Evolutionary conservation across 2,797 vertebrate genomes (phyloP).

Genomic region (Myioborus miniatus): DNA sequence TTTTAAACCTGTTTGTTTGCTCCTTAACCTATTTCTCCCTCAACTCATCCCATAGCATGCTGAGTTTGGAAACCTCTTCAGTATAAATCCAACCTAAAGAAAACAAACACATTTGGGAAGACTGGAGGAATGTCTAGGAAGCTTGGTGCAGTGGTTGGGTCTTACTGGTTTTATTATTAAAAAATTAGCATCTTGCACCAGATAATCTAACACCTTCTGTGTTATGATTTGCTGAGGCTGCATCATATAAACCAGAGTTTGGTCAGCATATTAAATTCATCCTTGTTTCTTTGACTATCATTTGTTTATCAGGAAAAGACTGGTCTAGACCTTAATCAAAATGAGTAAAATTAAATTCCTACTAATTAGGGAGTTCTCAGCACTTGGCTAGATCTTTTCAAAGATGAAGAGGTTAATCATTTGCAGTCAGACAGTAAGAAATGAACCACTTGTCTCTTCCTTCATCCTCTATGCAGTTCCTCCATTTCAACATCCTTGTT

Average conservation of each 20-base stretch:
- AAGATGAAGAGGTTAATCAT: constrained; percentile 66
- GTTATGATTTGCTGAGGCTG: background rate
- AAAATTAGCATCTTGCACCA: background rate
- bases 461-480: constrained; percentile 47
- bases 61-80: background rate
- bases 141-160: background rate
- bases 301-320: constrained; percentile 49
- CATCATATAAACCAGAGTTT: background rate
- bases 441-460: constrained; percentile 64
- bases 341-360: constrained; percentile 49
- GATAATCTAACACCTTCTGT: background rate
- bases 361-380: constrained; percentile 42
- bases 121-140: background rate
- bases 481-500: constrained; percentile 64
- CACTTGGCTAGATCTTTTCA: constrained; percentile 64
- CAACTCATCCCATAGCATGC: background rate
- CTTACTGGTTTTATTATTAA: background rate
- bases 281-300: constrained; percentile 45
- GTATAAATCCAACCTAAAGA: background rate
- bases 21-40: background rate
- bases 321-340: constrained; percentile 55
- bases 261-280: constrained; percentile 20
- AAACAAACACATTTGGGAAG: background rate
- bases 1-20: background rate
- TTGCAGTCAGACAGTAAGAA: constrained; percentile 45